These are phyloP conservation scores for Helogale parvula DNA, from an alignment of 2,113 vertebrate species.

Conservation along the genomic window DNA sequence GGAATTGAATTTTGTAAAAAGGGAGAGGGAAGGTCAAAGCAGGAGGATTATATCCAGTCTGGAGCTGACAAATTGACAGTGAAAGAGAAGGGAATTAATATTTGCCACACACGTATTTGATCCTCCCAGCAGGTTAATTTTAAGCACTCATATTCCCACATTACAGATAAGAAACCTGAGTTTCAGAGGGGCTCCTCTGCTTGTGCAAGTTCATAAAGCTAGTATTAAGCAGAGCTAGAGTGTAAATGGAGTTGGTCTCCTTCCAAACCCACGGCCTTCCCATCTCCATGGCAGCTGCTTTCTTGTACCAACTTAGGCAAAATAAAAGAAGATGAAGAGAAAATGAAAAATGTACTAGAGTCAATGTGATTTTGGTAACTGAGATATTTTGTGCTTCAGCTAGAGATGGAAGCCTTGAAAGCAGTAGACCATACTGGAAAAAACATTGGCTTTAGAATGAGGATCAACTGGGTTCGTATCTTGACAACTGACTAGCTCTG, in stretches of 20 bases:
- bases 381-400: background rate
- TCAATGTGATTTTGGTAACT: background rate
- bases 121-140: background rate
- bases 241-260: background rate
- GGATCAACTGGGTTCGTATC: background rate
- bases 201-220: background rate
- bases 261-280: background rate
- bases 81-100: constrained; percentile 14
- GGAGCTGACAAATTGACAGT: constrained; percentile 13
- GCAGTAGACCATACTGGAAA: background rate
- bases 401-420: background rate
- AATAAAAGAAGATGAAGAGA: background rate
- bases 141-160: background rate
- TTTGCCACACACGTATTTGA: background rate
- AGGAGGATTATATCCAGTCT: constrained; percentile 30
- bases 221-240: background rate
- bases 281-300: background rate
- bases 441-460: background rate
- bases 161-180: background rate
- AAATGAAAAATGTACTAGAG: background rate
- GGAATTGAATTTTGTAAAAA: constrained; percentile 34
- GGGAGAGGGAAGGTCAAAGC: constrained; percentile 19
- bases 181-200: constrained; percentile 28
- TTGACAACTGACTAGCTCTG: background rate
- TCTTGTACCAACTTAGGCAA: background rate